Conservation (phyloP, 1,140 invertebrate species). For the Cecropterus lyciades region DNA sequence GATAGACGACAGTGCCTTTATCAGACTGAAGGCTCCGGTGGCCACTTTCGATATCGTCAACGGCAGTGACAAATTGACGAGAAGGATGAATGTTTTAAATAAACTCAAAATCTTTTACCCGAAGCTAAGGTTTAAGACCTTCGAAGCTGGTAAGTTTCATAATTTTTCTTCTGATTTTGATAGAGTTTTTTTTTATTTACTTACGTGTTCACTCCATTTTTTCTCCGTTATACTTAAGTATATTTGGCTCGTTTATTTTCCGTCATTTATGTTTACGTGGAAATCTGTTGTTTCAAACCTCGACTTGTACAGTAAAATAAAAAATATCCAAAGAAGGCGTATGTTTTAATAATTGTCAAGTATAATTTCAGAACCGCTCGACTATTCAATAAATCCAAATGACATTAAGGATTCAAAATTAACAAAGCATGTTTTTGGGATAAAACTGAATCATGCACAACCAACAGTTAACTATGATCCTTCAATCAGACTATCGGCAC, state of each 20-base stretch:
- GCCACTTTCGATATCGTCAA: constrained; percentile 3
- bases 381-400: neutral
- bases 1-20: constrained; percentile 8
- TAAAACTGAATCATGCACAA: constrained; percentile 14
- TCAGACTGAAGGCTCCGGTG: neutral
- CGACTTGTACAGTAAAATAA: too few relatives aligned
- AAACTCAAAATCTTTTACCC: constrained; percentile 8
- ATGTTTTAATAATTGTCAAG: too few relatives aligned
- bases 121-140: neutral
- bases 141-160: constrained; percentile 10
- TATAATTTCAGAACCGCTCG: neutral
- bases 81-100: neutral
- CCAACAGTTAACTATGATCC: constrained; percentile 17
- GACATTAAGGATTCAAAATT: neutral
- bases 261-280: too few relatives aligned
- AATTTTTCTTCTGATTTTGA: too few relatives aligned
- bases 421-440: constrained; percentile 11
- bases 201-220: too few relatives aligned
- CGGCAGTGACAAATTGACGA: neutral
- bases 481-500: constrained; percentile 8
- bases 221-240: too few relatives aligned
- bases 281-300: too few relatives aligned
- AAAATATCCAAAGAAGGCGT: too few relatives aligned
- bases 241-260: too few relatives aligned
- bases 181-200: too few relatives aligned